These are phyloP conservation scores for Pediacus dermestoides DNA, from an alignment of 2,888 invertebrate genomes.

Conservation along the genomic window DNA sequence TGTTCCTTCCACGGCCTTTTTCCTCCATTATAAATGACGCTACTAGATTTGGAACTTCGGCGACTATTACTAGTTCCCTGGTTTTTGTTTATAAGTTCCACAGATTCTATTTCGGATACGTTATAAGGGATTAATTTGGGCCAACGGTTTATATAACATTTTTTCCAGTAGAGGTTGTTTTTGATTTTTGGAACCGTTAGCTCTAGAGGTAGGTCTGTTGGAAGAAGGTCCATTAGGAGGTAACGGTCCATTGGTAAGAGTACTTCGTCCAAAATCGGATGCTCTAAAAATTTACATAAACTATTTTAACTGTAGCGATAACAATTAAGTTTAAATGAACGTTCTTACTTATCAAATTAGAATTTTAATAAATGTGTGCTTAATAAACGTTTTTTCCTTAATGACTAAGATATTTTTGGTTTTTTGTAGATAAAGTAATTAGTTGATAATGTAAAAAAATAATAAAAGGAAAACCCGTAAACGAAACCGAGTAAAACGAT, in stretches of 20 bases:
- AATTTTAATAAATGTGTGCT: too few relatives aligned
- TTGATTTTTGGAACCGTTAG: constrained; percentile 38
- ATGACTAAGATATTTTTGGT: too few relatives aligned
- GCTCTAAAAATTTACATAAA: constrained; percentile 35
- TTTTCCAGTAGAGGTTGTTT: constrained; percentile 43
- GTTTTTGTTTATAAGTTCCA: constrained; percentile 3
- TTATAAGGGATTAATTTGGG: constrained; percentile 25
- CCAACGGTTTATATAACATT: constrained; percentile 39
- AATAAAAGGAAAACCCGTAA: too few relatives aligned
- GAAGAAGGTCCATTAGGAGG: constrained; percentile 36
- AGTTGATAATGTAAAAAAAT: too few relatives aligned
- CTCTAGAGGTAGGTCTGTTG: constrained; percentile 36
- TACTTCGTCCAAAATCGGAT: constrained; percentile 37
- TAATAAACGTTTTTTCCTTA: too few relatives aligned
- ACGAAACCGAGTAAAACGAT: too few relatives aligned
- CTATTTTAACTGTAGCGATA: too few relatives aligned
- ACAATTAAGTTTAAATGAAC: too few relatives aligned
- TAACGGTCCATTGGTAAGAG: constrained; percentile 33
- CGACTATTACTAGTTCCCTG: too few relatives aligned
- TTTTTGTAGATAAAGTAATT: too few relatives aligned
- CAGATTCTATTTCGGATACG: neutral
- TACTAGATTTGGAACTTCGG: constrained; percentile 2
- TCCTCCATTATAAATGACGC: too few relatives aligned
- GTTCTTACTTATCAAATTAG: too few relatives aligned
- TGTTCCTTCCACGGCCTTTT: constrained; percentile 39